Percentiles rank a stretch among this genome's conserved stretches.
Conservation (phyloP, 2,888 invertebrate species). For the Pantelozetes paolii region DNA sequence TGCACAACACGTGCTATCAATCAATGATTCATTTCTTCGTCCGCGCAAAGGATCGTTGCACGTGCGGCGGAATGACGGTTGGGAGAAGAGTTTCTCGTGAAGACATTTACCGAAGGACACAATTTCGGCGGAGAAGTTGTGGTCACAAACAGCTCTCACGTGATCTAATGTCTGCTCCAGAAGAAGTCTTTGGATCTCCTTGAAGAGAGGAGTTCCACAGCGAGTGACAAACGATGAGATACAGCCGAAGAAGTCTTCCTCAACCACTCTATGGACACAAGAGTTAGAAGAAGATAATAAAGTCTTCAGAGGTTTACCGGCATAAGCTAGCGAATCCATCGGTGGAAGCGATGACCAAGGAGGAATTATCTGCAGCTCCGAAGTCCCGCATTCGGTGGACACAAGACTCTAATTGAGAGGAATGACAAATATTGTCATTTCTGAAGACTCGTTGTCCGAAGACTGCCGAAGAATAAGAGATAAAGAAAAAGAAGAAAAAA, state of each 20-base stretch:
- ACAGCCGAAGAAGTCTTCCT: slow-evolving; percentile 24
- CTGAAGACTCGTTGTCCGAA: not conserved
- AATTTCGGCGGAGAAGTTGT: no score
- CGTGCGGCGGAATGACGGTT: no score
- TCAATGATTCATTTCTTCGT: no score
- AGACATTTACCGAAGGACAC: no score
- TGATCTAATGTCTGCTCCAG: slow-evolving; percentile 26
- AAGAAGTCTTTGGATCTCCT: slow-evolving; percentile 17
- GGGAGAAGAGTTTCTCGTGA: no score
- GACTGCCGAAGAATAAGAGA: no score
- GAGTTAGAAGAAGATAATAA: not conserved
- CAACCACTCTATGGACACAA: slow-evolving; percentile 14
- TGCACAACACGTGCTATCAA: no score
- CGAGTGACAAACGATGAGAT: not conserved
- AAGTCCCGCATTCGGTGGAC: slow-evolving; percentile 1
- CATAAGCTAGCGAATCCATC: not conserved
- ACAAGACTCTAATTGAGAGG: slow-evolving; percentile 28
- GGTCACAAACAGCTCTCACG: slow-evolving; percentile 18
- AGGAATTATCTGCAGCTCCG: not conserved
- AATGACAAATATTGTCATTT: slow-evolving; percentile 31
- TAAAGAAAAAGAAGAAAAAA: not conserved
- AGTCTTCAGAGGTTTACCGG: not conserved
- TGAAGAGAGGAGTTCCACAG: slow-evolving; percentile 35
- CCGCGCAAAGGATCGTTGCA: no score
- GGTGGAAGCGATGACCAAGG: not conserved